Base-by-base conservation (phyloP, 2,113 vertebrate species). In the Seriola aureovittata region DNA sequence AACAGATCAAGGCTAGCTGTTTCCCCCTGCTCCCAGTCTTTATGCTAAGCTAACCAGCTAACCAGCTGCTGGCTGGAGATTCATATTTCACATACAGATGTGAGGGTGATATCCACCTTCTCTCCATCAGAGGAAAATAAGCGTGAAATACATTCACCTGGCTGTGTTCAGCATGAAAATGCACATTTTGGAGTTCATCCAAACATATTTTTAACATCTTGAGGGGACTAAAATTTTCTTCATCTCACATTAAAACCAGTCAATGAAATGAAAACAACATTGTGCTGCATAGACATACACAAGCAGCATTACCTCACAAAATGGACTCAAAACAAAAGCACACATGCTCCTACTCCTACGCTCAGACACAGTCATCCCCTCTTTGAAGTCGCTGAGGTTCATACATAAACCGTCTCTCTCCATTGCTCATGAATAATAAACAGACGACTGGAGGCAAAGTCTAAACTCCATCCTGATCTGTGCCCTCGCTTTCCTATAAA, bases 381-480 rank as follows among this genome's bases (percentile, higher is more conserved):
- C 36, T 89, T 76, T 50, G 85, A 78, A 86, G 68, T 62, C 6
- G 10, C 76, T n/a, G 59, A 21, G 52, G 29, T 59, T 84, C 54
- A 62, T 19, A 38, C 76, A 82, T 32, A 67, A 70, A 60, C 64
- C 8, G 40, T 21, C 42, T 64, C 48, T 59, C 50, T 71, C 67
- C 4, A 36, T 14, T 9, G 55, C 80, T 90, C 71, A 87, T 93
- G 81, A 91, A 91, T 91, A 91, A 92, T 92, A 92, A 92, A 88
- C 54, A 74, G 57, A 62, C 63, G 5, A 75, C 89, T 75, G 76
- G 76, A 92, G 84, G 78, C 91, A 91, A 91, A 93, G 92, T 94
- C 91, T 91, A 78, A 90, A 91, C 84, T 85, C 80, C 25, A 5
- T 82, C 66, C 84, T 11, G 55, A 65, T 13, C 64, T 2, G 1